These are phyloP conservation scores for Pasiphila rectangulata DNA, from an alignment of 2,888 invertebrate genomes.

Conservation along the genomic window DNA sequence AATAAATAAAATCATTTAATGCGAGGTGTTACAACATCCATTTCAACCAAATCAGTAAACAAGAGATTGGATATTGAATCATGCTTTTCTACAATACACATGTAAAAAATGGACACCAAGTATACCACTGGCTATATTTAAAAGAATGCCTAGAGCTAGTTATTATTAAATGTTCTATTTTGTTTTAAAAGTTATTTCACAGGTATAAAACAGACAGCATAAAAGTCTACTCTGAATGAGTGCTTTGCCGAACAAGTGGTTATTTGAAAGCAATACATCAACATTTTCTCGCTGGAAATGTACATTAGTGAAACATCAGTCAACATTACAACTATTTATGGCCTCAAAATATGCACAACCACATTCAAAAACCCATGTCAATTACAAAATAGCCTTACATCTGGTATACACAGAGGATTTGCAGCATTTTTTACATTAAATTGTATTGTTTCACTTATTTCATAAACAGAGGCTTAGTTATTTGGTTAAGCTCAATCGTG, in stretches of 20 bases:
- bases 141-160: constrained; percentile 69
- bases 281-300: constrained; percentile 18
- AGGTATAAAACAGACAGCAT: constrained; percentile 33
- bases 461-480: constrained; percentile 58
- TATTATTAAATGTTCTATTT: constrained; percentile 36
- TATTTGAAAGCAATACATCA: constrained; percentile 19
- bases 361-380: constrained; percentile 50
- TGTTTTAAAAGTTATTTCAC: constrained; percentile 49
- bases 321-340: constrained; percentile 48
- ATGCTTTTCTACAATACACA: constrained; percentile 48
- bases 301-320: constrained; percentile 53
- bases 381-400: constrained; percentile 54
- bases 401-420: constrained; percentile 57
- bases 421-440: constrained; percentile 60
- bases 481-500: constrained; percentile 56
- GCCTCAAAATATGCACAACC: constrained; percentile 52
- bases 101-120: constrained; percentile 59
- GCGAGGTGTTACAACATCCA: constrained; percentile 43
- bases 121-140: constrained; percentile 53
- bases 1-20: constrained; percentile 43
- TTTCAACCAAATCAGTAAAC: constrained; percentile 37
- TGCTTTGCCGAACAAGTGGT: constrained; percentile 13
- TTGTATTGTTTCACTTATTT: constrained; percentile 65
- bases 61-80: constrained; percentile 38
- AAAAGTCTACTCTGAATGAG: constrained; percentile 15